Base-by-base conservation (phyloP, 2,888 invertebrate genomes). In the Cheilosia scutellata region DNA sequence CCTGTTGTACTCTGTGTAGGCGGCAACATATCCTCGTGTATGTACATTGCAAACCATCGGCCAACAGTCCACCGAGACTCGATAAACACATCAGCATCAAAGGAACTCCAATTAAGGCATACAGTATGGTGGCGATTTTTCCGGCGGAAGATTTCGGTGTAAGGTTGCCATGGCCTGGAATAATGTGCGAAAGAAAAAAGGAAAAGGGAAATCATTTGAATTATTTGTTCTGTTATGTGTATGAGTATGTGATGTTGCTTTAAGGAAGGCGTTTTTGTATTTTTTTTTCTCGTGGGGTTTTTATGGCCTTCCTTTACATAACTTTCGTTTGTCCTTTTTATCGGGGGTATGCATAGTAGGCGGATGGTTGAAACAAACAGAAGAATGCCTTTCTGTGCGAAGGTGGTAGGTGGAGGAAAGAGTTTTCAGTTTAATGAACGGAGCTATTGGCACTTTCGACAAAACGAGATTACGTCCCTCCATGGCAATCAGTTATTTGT, bases 71-170 rank as follows among this genome's bases (percentile, higher is more conserved):
- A 6, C 97, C 97, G 66, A 97, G 94, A 87, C 96, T 96, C 13
- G 97, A 97, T 89, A 98, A 93, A 90, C 97, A 97, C 70, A 97
- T 95, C 88, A 98, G 93, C 93, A 97, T 97, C 75, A 98, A 92
- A 5, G 98, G 98, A 63, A 98, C 97, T 13, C 97, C 97, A 77
- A 97, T 94, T 72, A 97, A 94, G 16, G 97, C 97, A 91, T 98
- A 98, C 47, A 97, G 93, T 90, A 98, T 97, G 4, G 97, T 97
- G 20, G 96, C 95, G 33, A 97, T 94, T 91, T 97, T 96, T 4
- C 97, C 97, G 33, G 95, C 94, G 13, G 96, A 94, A 11, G 97
- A 97, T 88, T 95, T 95, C 0, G 97, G 97, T 2, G 97, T 96
- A 29, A 97, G 94, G 91, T 96, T 96, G 62, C 97, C 97, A 91